These are phyloP conservation scores for Trichogramma evanescens DNA, from an alignment of 2,888 invertebrate genomes.

Conservation along the genomic window DNA sequence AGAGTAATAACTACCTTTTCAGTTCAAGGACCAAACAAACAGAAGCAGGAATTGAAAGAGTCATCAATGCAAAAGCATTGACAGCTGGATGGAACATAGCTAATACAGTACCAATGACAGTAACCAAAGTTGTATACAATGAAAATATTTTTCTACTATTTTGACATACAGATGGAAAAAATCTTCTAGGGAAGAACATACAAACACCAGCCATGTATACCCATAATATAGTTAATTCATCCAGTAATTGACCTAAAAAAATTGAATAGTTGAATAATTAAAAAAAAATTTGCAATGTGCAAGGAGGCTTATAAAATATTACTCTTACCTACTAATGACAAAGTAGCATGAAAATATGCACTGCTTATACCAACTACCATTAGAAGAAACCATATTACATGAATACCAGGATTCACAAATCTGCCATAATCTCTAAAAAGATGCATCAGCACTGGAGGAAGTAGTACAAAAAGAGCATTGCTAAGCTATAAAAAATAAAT, in stretches of 20 bases:
- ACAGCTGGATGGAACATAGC: constrained; percentile 70
- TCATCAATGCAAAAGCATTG: constrained; percentile 77
- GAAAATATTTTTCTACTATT: constrained; percentile 62
- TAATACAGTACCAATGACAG: constrained; percentile 61
- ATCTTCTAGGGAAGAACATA: constrained; percentile 65
- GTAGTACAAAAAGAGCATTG: constrained; percentile 68
- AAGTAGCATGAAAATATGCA: constrained; percentile 79
- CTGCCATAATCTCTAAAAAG: constrained; percentile 71
- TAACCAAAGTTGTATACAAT: constrained; percentile 54
- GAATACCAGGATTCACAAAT: constrained; percentile 69
- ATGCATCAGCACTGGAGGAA: constrained; percentile 71
- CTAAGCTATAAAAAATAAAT: constrained; percentile 56
- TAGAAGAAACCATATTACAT: constrained; percentile 72
- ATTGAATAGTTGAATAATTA: not conserved
- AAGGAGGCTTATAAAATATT: not conserved
- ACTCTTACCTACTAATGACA: constrained; percentile 61
- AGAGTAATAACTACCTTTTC: constrained; percentile 51
- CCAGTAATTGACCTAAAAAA: constrained; percentile 64
- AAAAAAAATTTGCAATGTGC: not conserved
- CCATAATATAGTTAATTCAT: constrained; percentile 78
- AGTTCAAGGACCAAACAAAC: constrained; percentile 62
- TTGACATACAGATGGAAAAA: constrained; percentile 61
- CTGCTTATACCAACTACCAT: constrained; percentile 74
- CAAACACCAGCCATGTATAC: constrained; percentile 72
- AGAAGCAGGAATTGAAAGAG: constrained; percentile 63